Evolutionary conservation across 2,113 vertebrate genomes (phyloP), one percentile per base, ranked within the genome.

Genomic region (Coptodon rendalli): DNA sequence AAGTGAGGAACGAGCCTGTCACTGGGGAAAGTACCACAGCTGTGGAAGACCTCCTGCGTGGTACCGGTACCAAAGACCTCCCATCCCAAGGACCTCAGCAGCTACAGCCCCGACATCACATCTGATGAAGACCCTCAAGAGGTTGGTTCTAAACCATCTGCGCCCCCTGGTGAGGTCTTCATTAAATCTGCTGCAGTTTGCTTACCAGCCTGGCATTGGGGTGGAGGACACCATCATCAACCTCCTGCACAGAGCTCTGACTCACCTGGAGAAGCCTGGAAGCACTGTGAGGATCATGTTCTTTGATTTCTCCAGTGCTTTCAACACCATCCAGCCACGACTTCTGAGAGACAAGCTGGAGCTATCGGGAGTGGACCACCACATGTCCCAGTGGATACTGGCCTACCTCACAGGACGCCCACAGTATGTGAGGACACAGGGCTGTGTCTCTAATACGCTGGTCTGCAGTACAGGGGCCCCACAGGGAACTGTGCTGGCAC

Each of bases 201-300:
- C 19, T 0, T 53, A 53, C 52, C 19, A 6, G 9, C 5, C 52
- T 53, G 52, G 19, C 52, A 53, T 53, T 0, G 2, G 19, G 52
- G 0, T 53, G 52, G 19, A 53, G 19, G 52, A 22, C 1, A 3
- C 19, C 19, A 53, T 53, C 19, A 22, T 53, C 19, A 3, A 6
- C 19, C 9, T 11, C 3, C 52, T 22, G 52, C 52, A 53, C 52
- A 1, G 9, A 53, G 9, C 52, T 53, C 52, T 53, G 19, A 53
- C 19, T n/a, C 52, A 10, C 52, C 52, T 53, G 50, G 9, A 53
- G 3, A 53, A 53, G 19, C 19, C 50, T 53, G 50, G 50, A 52
- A 10, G 50, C 50, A 0, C 17, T 52, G 50, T 52, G 5, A 52
- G 50, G 17, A n/a, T n/a, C 9, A 10, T 0, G 19, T n/a, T n/a